Evolutionary conservation across 2,888 invertebrate genomes (phyloP), one percentile per base, ranked within the genome.

Genomic region (Harmothoe impar): DNA sequence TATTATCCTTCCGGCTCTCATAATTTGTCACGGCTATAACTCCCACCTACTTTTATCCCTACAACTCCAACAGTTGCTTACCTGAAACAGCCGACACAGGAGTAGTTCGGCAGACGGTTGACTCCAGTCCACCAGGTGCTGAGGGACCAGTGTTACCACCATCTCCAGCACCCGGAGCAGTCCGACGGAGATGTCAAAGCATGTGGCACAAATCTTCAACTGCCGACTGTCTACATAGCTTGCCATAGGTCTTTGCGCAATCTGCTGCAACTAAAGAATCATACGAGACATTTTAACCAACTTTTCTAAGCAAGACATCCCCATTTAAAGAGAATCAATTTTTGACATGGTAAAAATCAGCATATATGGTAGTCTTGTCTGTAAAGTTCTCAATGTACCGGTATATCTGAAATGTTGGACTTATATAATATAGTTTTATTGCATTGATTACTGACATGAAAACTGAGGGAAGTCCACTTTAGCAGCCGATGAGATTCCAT

Each of bases 151-250:
- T 12, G 96, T 96, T 0, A 97, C 96, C 0, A 97, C 97, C 98
- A 98, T 98, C 96, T 98, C 98, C 90, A 98, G 96, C 0, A 98
- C 98, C 89, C 98, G 96, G 91, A 98, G 97, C 91, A 98, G 95
- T 0, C 97, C 97, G 89, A 98, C 97, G 31, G 98, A 97, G 90
- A 98, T 96, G 94, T 98, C 98, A 95, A 98, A 98, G 94, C 98
- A 98, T 17, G 98, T 98, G 0, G 97, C 97, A 94, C 98, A 98
- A 17, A 98, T 97, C 95, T 98, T 98, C 89, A 98, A 96, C 94
- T 98, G 98, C 15, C 98, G 97, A 0, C 97, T 97, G 93, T 98
- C 98, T 0, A 98, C 97, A 90, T 96, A 96, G 90, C 96, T 91
- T 89, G 96, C 91, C 92, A 97, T 97, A 0, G 97, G 96, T 56